Evolutionary conservation across 2,888 invertebrate species (phyloP).

Genomic region (Linhomoeus sp.): DNA sequence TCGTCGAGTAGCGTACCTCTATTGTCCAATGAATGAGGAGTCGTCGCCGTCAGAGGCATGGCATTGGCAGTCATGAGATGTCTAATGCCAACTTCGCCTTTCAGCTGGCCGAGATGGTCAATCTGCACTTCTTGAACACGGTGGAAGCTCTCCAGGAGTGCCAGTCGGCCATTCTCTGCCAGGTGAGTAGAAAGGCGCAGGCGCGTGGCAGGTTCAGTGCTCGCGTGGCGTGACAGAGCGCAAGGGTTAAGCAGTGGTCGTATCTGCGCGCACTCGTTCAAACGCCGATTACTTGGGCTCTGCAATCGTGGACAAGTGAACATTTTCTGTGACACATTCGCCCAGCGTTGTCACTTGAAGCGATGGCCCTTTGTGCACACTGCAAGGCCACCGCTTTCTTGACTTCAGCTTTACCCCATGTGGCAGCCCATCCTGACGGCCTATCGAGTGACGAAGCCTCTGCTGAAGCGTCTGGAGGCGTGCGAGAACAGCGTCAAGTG

Average conservation of each 20-base stretch:
- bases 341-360: no score
- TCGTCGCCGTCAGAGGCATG: no score
- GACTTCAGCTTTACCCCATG: slow-evolving; percentile 48
- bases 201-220: not conserved
- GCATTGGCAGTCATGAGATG: no score
- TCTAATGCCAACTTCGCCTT: no score
- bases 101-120: slow-evolving; percentile 89
- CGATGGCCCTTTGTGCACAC: no score
- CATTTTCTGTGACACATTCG: no score
- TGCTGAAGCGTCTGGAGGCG: slow-evolving; percentile 43
- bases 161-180: slow-evolving; percentile 71
- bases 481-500: slow-evolving; percentile 58
- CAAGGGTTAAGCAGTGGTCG: no score
- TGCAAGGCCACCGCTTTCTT: not conserved
- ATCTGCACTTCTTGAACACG: slow-evolving; percentile 78
- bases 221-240: not conserved
- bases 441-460: slow-evolving; percentile 39
- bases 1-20: no score
- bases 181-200: slow-evolving; percentile 35
- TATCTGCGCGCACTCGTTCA: no score
- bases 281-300: no score
- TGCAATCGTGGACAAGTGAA: no score
- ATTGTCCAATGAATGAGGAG: no score
- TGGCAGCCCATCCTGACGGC: slow-evolving; percentile 90
- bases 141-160: slow-evolving; percentile 85